Conservation (phyloP, 2,797 vertebrate genomes). For the Euthynnus affinis region DNA sequence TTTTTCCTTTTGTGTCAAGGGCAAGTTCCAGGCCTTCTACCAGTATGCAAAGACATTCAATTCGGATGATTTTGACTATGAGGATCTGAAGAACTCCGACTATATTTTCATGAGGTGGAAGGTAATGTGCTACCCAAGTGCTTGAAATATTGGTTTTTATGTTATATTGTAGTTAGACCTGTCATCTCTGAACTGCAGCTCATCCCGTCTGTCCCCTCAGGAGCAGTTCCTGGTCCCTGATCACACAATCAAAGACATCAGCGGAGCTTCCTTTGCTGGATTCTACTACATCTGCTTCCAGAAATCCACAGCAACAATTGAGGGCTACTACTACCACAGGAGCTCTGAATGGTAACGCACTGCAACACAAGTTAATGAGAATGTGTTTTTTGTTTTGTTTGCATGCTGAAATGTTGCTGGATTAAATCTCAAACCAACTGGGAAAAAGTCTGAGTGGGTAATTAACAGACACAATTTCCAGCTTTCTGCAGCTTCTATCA, state of each 20-base stretch:
- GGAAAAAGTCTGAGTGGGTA: neutral
- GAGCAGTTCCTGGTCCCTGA: constrained; percentile 98
- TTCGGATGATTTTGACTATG: constrained; percentile 97
- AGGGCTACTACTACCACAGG: constrained; percentile 97
- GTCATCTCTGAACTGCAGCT: constrained; percentile 7
- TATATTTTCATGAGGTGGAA: constrained; percentile 99
- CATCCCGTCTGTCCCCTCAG: constrained; percentile 72
- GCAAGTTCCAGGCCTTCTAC: constrained; percentile 98
- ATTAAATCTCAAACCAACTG: constrained; percentile 18
- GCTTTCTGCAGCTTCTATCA: constrained; percentile 23
- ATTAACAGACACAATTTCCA: neutral
- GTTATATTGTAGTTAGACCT: neutral
- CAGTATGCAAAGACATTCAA: constrained; percentile 99
- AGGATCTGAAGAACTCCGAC: constrained; percentile 96
- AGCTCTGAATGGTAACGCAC: constrained; percentile 95
- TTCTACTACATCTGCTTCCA: constrained; percentile 99
- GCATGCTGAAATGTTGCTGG: neutral
- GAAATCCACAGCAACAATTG: constrained; percentile 98
- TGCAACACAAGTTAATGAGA: neutral
- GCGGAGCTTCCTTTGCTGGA: constrained; percentile 97
- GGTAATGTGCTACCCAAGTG: constrained; percentile 80
- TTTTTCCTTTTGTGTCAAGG: constrained; percentile 79
- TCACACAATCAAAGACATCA: constrained; percentile 99
- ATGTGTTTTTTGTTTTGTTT: too few species aligned
- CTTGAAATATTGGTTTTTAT: neutral